These are phyloP conservation scores for Aleadryas rufinucha DNA, from an alignment of 2,113 vertebrate genomes.

Conservation along the genomic window DNA sequence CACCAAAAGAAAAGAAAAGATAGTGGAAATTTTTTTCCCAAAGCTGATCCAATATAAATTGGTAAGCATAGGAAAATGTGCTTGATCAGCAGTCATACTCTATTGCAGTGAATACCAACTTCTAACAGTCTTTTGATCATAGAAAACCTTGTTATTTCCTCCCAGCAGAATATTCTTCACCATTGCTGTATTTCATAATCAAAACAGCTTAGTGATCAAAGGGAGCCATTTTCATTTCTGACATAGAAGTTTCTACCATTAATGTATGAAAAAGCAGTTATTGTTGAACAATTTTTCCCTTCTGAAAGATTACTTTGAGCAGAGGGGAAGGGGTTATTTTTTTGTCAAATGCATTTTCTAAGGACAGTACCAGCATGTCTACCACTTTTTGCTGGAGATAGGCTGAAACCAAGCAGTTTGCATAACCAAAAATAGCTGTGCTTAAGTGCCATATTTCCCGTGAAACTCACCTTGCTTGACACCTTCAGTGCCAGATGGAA, in stretches of 20 bases:
- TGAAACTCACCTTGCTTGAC: background rate
- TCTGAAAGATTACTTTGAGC: background rate
- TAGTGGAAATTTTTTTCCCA: background rate
- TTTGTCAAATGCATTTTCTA: background rate
- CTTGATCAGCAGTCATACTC: background rate
- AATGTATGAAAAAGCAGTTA: background rate
- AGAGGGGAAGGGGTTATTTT: background rate
- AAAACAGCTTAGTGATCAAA: background rate
- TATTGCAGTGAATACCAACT: background rate
- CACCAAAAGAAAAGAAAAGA: background rate
- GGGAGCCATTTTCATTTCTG: background rate
- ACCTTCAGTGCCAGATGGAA: background rate
- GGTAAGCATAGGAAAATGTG: background rate
- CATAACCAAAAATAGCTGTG: background rate
- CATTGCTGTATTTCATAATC: background rate
- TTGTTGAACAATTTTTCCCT: background rate
- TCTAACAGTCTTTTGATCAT: background rate
- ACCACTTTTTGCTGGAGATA: background rate
- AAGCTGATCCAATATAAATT: background rate
- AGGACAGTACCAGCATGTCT: background rate
- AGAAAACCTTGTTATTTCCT: background rate
- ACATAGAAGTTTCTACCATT: background rate
- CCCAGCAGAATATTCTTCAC: background rate
- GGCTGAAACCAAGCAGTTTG: background rate
- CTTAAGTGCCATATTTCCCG: accelerated